These are phyloP conservation scores for Balaeniceps rex DNA, from an alignment of 2,113 vertebrate genomes.

Conservation along the genomic window DNA sequence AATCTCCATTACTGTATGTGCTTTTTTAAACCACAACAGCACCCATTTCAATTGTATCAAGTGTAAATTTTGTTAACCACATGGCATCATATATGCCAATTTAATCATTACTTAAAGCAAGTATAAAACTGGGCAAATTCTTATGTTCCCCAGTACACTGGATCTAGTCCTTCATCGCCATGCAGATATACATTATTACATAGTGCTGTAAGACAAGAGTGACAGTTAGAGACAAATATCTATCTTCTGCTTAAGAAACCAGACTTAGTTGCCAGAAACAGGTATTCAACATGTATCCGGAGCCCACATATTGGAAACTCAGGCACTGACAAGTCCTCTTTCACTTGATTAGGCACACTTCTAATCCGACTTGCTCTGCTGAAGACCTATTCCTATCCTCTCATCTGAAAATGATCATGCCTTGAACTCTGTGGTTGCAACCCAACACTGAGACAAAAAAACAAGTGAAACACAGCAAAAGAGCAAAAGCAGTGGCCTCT, in stretches of 20 bases:
- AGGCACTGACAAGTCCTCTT: neutral
- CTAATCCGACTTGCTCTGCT: neutral
- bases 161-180: neutral
- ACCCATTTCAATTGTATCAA: neutral
- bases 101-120: neutral
- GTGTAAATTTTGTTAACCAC: neutral
- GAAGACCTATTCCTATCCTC: neutral
- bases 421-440: neutral
- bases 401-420: neutral
- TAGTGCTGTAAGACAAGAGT: neutral
- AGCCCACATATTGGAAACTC: neutral
- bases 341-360: neutral
- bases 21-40: neutral
- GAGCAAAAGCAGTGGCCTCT: neutral
- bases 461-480: neutral
- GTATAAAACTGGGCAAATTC: neutral
- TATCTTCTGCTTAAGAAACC: neutral
- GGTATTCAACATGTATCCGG: neutral
- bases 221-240: neutral
- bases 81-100: neutral
- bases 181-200: neutral
- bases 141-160: neutral
- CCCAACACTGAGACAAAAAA: neutral
- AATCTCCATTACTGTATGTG: neutral
- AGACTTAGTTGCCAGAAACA: neutral